Percentiles rank a stretch among this genome's conserved stretches.
Evolutionary conservation across 2,113 vertebrate species (phyloP).

Genomic region (Casuarius casuarius): DNA sequence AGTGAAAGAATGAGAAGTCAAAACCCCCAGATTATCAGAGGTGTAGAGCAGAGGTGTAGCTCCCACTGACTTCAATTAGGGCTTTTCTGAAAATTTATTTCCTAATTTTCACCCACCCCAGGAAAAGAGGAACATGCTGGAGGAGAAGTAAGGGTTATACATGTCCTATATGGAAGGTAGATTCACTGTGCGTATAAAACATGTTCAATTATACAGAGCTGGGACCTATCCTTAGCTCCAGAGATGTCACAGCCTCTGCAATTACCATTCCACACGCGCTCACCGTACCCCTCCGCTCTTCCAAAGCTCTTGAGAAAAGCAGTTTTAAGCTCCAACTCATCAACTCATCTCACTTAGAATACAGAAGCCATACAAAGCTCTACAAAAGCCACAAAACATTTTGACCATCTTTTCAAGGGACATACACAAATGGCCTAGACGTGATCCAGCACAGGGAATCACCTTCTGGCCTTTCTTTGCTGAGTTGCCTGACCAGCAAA

Average conservation of each 20-base stretch:
- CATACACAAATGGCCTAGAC: neutral
- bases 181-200: neutral
- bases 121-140: accelerated
- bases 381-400: neutral
- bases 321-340: neutral
- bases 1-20: neutral
- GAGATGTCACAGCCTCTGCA: neutral
- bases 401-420: neutral
- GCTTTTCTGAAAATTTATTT: neutral
- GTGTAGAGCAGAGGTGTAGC: accelerated
- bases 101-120: neutral
- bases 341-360: neutral
- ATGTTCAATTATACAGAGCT: neutral
- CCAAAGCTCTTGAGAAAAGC: neutral
- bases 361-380: accelerated
- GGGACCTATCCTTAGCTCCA: accelerated
- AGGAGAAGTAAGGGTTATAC: neutral
- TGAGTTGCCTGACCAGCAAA: neutral
- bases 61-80: neutral
- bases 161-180: accelerated
- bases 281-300: neutral
- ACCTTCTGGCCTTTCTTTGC: neutral
- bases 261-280: accelerated
- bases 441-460: accelerated
- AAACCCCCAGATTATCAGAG: neutral